phyloP scores from a whole-genome alignment of 1,140 invertebrate species.

The Euschistus heros region DNA sequence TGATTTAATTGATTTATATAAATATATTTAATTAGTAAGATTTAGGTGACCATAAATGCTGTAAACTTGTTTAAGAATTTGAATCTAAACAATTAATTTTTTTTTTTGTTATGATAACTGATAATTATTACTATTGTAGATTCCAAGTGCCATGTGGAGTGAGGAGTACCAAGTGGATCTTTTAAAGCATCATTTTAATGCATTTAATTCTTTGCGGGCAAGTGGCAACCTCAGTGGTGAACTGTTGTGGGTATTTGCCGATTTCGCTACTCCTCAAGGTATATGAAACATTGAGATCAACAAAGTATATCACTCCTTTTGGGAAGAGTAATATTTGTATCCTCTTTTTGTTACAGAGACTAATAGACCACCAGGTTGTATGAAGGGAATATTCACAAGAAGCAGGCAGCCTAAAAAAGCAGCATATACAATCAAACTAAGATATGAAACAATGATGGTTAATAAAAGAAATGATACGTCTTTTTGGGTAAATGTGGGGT shows the following conservation, averaged over 20 bases:
- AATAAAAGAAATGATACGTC: too few species aligned
- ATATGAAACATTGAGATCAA: constrained; percentile 11
- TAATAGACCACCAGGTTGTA: constrained; percentile 47
- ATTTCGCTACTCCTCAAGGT: constrained; percentile 52
- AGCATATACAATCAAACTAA: constrained; percentile 41
- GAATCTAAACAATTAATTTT: not conserved
- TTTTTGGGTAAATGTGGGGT: too few species aligned
- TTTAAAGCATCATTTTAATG: constrained; percentile 43
- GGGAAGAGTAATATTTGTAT: constrained; percentile 15
- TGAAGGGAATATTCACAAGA: constrained; percentile 53
- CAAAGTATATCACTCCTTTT: not conserved
- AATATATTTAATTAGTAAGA: not conserved
- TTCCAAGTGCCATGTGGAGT: constrained; percentile 46
- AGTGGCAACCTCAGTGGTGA: constrained; percentile 48
- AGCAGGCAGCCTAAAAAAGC: constrained; percentile 49
- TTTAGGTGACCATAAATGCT: not conserved
- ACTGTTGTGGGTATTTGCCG: constrained; percentile 65
- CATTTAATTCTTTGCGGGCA: constrained; percentile 44
- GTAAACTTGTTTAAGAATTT: not conserved
- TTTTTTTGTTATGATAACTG: not conserved
- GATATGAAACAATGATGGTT: constrained; percentile 31
- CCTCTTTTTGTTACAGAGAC: constrained; percentile 37
- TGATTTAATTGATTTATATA: not conserved
- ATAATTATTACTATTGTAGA: not conserved
- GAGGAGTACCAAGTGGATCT: constrained; percentile 54